Percentiles rank a stretch among this genome's conserved stretches.
These are phyloP conservation scores for Philaenus spumarius DNA, from an alignment of 1,140 invertebrate genomes.

Conservation along the genomic window DNA sequence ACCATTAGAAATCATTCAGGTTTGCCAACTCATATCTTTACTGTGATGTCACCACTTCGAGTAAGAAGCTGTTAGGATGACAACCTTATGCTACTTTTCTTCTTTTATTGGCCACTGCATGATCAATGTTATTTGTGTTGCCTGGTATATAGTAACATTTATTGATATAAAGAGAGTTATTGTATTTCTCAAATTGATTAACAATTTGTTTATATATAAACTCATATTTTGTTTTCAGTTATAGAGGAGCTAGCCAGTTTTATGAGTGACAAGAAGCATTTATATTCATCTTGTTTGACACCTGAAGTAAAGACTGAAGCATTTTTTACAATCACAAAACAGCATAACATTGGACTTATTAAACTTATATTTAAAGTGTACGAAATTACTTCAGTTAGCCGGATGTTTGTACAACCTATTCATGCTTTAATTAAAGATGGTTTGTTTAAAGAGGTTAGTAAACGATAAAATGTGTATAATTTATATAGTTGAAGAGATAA, in stretches of 20 bases:
- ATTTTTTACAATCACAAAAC: conserved; percentile 49
- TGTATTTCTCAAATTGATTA: too few species aligned
- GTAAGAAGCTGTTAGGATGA: too few species aligned
- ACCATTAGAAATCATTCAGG: too few species aligned
- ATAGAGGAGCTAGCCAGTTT: conserved; percentile 52
- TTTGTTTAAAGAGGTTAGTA: conserved; percentile 50
- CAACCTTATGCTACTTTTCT: too few species aligned
- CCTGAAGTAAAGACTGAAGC: conserved; percentile 50
- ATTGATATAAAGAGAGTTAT: too few species aligned
- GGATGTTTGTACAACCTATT: conserved; percentile 47
- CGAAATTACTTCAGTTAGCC: conserved; percentile 45
- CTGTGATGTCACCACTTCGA: too few species aligned
- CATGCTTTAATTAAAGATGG: conserved; percentile 45
- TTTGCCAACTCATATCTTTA: too few species aligned
- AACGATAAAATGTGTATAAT: not conserved
- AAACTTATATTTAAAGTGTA: conserved; percentile 51
- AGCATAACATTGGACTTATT: conserved; percentile 45
- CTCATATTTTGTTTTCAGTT: conserved; percentile 39
- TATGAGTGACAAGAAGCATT: conserved; percentile 36
- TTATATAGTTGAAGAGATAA: too few species aligned
- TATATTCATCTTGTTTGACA: conserved; percentile 39
- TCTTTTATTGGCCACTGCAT: too few species aligned
- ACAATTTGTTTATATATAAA: too few species aligned
- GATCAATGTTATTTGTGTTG: too few species aligned
- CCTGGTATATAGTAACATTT: too few species aligned